Percentiles rank a stretch among this genome's conserved stretches.
These are phyloP conservation scores for Scaptomyza pallida DNA, from an alignment of 1,140 invertebrate genomes.

Conservation along the genomic window DNA sequence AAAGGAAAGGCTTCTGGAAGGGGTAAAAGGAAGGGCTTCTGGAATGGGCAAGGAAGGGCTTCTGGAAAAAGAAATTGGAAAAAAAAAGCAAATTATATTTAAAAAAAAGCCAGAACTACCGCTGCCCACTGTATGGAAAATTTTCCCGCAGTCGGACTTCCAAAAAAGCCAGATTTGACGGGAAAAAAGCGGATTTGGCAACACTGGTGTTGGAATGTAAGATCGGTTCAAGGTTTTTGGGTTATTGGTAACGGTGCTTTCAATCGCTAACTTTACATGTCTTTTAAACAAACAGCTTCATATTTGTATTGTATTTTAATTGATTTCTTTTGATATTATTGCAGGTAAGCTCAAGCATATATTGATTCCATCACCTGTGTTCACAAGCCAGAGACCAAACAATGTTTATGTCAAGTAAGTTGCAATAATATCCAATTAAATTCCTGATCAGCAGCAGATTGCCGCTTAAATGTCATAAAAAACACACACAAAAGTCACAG, in stretches of 20 bases:
- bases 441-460: slow-evolving; percentile 15
- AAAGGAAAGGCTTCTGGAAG: no score
- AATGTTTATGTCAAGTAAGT: slow-evolving; percentile 39
- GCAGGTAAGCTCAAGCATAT: slow-evolving; percentile 28
- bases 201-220: no score
- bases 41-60: no score
- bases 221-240: no score
- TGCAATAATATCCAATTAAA: slow-evolving; percentile 13
- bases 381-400: slow-evolving; percentile 24
- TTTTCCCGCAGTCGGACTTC: no score
- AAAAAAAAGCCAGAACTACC: no score
- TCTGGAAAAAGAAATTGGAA: no score
- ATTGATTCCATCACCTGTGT: not conserved
- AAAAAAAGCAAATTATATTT: no score
- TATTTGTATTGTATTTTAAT: not conserved
- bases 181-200: no score
- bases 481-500: slow-evolving; percentile 5
- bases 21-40: no score
- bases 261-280: not conserved
- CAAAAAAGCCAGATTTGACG: no score
- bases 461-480: slow-evolving; percentile 31
- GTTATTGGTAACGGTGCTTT: slow-evolving; percentile 4
- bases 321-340: slow-evolving; percentile 21
- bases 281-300: not conserved
- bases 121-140: no score